Evolutionary conservation across 1,140 invertebrate species (phyloP).

Genomic region (Tribolium madens): DNA sequence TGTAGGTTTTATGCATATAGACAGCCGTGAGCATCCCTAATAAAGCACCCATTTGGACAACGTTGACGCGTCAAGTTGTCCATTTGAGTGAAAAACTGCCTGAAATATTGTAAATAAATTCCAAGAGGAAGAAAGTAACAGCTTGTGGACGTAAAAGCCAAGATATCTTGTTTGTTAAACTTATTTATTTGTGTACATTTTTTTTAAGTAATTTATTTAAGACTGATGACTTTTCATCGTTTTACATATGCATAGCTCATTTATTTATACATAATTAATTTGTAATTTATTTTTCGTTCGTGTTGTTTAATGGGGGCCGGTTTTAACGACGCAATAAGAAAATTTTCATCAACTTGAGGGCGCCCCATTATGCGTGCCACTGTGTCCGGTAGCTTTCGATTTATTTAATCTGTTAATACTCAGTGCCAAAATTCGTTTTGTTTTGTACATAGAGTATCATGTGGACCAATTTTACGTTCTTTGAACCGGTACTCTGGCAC

Average conservation of each 20-base stretch:
- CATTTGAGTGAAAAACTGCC: slow-evolving; percentile 44
- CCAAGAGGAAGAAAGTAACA: slow-evolving; percentile 9
- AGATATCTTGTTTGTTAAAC: slow-evolving; percentile 7
- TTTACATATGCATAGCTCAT: slow-evolving; percentile 46
- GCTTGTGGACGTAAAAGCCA: slow-evolving; percentile 49
- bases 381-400: neutral
- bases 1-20: slow-evolving; percentile 46
- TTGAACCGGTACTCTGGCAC: slow-evolving; percentile 32
- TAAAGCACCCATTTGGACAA: slow-evolving; percentile 16
- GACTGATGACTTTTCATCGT: slow-evolving; percentile 61
- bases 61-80: slow-evolving; percentile 36
- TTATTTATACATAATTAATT: slow-evolving; percentile 50
- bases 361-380: slow-evolving; percentile 12
- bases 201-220: slow-evolving; percentile 63
- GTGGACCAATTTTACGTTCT: slow-evolving; percentile 48
- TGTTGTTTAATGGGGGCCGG: neutral
- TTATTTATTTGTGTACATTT: slow-evolving; percentile 57
- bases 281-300: slow-evolving; percentile 40
- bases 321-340: neutral
- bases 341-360: slow-evolving; percentile 1
- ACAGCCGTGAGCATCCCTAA: slow-evolving; percentile 41
- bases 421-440: slow-evolving; percentile 50
- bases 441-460: slow-evolving; percentile 44
- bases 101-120: slow-evolving; percentile 51
- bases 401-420: slow-evolving; percentile 30